Evolutionary conservation across 2,797 vertebrate genomes (phyloP).

Genomic region (Sciurus carolinensis): DNA sequence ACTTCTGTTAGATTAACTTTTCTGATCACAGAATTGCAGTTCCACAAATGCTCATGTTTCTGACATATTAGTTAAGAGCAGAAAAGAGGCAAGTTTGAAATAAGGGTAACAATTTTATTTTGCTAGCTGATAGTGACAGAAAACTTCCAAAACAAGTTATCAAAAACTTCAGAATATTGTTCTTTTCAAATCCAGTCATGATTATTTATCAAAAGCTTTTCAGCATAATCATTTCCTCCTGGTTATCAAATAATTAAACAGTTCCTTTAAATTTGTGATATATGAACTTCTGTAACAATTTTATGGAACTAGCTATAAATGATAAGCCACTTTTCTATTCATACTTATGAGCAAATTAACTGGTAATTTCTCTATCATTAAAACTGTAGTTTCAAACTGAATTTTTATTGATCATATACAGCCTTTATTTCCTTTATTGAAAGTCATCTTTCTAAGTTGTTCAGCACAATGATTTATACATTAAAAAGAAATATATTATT

Average conservation of each 20-base stretch:
- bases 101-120: constrained; percentile 5
- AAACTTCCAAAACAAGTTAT: background rate
- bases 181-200: background rate
- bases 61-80: background rate
- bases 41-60: background rate
- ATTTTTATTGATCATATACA: background rate
- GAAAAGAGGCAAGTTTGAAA: background rate
- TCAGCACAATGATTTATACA: background rate
- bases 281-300: constrained; percentile 21
- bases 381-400: background rate
- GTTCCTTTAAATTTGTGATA: constrained; percentile 27
- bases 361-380: constrained; percentile 31
- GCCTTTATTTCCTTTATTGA: background rate
- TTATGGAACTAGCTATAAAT: background rate
- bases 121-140: background rate
- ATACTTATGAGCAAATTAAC: background rate
- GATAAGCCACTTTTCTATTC: background rate
- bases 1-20: background rate
- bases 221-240: background rate
- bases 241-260: constrained; percentile 29
- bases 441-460: background rate
- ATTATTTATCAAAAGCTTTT: constrained; percentile 21
- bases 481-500: constrained; percentile 20
- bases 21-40: background rate
- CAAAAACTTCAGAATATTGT: background rate